Base-by-base conservation (phyloP, 2,888 invertebrate species). In the Trichopoda pennipes region DNA sequence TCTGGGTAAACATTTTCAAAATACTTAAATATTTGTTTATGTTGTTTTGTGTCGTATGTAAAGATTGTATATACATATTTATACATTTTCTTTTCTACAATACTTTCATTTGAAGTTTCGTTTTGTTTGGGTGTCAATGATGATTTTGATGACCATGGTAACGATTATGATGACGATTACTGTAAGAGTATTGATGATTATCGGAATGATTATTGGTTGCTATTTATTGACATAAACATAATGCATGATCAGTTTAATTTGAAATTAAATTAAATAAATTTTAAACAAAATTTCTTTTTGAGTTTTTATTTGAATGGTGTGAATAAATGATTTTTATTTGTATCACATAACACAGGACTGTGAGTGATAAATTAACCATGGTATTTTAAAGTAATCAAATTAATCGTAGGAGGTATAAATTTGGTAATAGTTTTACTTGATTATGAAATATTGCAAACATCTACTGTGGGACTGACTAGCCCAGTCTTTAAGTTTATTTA, bases 101-200 rank as follows among this genome's bases (percentile, higher is more conserved):
- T 8, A 60, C 23, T 17, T 61, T 72, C 75, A 70, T 83, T 84
- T 75, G 38, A 38, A 38, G 38, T 83, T 77, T 80, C 85, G 86
- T 61, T 53, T 66, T 38, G 49, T 55, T 88, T 64, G 12, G 19
- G 14, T 87, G 90, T 85, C 85, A 87, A 85, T 84, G 84, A 89
- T 83, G 84, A 81, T 84, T 85, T 85, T 84, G 84, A 85, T 85
- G 83, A 83, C 66, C 76, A 28, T 58, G 64, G 75, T 81, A 80
- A 85, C 87, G 86, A 89, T 89, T 89, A 83, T 76, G 68, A 83
- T 84, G 83, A 80, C 84, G 83, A 85, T 85, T 85, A 85, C 77
- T 64, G 49, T 78, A 77, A 85, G 85, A 82, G 85, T 80, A 83
- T 81, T 77, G 83, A 82, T 82, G 80, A 85, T 83, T 85, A 83